Evolutionary conservation across 2,113 vertebrate species (phyloP).

Genomic region (Pipa parva): DNA sequence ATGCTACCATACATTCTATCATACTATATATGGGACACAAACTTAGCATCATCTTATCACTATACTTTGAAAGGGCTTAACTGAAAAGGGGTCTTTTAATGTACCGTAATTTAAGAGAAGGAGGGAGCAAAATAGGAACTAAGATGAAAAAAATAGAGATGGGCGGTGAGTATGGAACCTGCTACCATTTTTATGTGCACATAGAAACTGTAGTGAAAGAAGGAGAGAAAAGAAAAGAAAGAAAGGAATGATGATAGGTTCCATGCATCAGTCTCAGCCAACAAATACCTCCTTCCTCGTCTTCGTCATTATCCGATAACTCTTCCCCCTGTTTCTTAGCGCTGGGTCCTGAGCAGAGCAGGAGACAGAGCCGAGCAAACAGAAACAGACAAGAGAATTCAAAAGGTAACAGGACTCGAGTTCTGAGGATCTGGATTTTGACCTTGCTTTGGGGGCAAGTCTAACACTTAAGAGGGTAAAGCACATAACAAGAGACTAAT

Average conservation of each 20-base stretch:
- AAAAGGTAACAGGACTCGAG: slow-evolving; percentile 82
- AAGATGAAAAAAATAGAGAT: slow-evolving; percentile 6
- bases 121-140: slow-evolving; percentile 4
- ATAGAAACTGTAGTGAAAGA: slow-evolving; percentile 1
- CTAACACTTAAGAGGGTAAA: neutral
- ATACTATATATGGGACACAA: no score
- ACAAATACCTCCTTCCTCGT: slow-evolving; percentile 99
- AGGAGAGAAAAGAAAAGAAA: slow-evolving; percentile 15
- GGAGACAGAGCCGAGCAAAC: slow-evolving; percentile 66
- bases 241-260: slow-evolving; percentile 50
- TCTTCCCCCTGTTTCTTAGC: slow-evolving; percentile 99
- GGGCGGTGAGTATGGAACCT: slow-evolving; percentile 2
- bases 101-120: no score
- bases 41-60: no score
- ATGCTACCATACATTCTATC: no score
- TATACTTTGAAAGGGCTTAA: no score
- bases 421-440: slow-evolving; percentile 36
- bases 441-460: neutral
- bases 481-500: no score
- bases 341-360: slow-evolving; percentile 80
- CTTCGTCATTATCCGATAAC: slow-evolving; percentile 98
- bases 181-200: slow-evolving; percentile 6
- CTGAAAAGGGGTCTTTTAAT: no score
- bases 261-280: slow-evolving; percentile 90
- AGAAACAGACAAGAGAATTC: slow-evolving; percentile 82